Evolutionary conservation across 1,140 invertebrate genomes (phyloP), one percentile per base, ranked within the genome.

Genomic region (Eulimnadia texana): DNA sequence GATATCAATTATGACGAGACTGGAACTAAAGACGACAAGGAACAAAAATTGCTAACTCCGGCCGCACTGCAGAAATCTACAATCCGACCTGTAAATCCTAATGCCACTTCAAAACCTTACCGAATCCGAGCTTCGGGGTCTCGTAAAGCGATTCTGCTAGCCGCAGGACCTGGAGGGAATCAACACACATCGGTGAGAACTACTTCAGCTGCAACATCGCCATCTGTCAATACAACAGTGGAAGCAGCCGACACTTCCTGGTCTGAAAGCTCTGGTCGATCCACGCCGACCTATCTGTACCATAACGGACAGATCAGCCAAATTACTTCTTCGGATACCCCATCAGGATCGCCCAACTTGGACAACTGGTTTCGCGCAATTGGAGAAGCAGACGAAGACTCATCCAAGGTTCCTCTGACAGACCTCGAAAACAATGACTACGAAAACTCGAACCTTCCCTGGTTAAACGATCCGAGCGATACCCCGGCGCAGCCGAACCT

Each of bases 401-500:
- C n/a, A n/a, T n/a, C n/a, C n/a, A 22, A 27, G 25, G 27, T 27
- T 42, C 19, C 55, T 16, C 25, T 2, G 24, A 29, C 24, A n/a
- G 27, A 29, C 10, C 20, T 22, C 55, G 55, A 57, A 16, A 23
- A 23, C 22, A 57, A 3, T 27, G 33, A 27, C 24, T 57, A 57
- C 55, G 55, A 57, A 16, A 27, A 9, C 11, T 3, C 33, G 10
- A 57, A 10, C 55, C 6, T 42, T 9, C 6, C 33, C 33, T 42
- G 33, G 33, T 16, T 16, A 6, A 22, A 55, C 2, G 28, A 33
- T 20, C 33, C 11, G 1, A 50, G 42, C 19, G 55, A 50, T 3
- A 53, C 49, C 2, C 33, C 19, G 23, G 52, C 47, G 2, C 61
- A 65, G 28, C 63, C 67, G 2, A 60, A 83, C 65, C 80, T 80